Percentiles rank a stretch among this genome's conserved stretches.
Conservation (phyloP, 2,797 vertebrate species). For the Poeciliopsis presidionis region DNA sequence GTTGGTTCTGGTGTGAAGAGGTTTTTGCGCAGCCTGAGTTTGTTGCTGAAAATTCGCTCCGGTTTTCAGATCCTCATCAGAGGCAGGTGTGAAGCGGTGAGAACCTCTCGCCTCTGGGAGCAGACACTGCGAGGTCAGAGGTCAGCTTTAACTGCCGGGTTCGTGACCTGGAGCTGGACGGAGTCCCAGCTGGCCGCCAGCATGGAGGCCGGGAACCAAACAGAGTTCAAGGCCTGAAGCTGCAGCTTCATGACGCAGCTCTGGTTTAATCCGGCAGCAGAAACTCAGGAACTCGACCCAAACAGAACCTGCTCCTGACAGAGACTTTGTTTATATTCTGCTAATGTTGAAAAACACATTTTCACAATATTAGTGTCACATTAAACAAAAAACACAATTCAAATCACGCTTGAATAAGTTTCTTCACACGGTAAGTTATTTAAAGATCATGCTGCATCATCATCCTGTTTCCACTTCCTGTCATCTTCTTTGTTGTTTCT, state of each 20-base stretch:
- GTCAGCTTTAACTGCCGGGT: slow-evolving; percentile 27
- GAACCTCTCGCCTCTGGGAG: slow-evolving; percentile 30
- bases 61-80: neutral
- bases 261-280: neutral
- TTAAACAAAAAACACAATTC: too few species aligned
- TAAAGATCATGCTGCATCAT: too few species aligned
- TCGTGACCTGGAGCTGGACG: slow-evolving; percentile 26
- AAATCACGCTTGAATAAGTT: too few species aligned
- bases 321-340: too few species aligned
- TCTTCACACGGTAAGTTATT: too few species aligned
- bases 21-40: too few species aligned
- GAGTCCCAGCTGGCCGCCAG: slow-evolving; percentile 37
- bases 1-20: too few species aligned
- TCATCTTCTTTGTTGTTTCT: too few species aligned
- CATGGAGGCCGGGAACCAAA: slow-evolving; percentile 1
- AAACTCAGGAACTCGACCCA: neutral
- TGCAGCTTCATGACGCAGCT: neutral
- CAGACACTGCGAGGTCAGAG: slow-evolving; percentile 48
- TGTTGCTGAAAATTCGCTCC: neutral
- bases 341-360: too few species aligned
- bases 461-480: too few species aligned
- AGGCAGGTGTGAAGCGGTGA: slow-evolving; percentile 58
- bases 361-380: too few species aligned
- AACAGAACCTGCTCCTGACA: too few species aligned
- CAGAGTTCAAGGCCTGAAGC: neutral